Evolutionary conservation across 1,140 invertebrate species (phyloP).

Genomic region (Lethrus apterus): DNA sequence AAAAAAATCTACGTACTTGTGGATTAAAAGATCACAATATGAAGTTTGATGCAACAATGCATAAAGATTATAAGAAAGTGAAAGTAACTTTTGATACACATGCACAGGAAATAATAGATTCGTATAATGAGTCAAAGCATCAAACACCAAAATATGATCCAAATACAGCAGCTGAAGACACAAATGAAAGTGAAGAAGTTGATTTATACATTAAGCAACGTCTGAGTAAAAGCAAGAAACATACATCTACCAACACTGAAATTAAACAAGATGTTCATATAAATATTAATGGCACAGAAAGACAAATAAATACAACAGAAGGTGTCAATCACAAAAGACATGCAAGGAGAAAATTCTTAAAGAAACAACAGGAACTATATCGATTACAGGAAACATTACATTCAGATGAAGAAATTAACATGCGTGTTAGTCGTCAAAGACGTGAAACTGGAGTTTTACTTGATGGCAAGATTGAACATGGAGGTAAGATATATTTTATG

Average conservation of each 20-base stretch:
- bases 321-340: neutral
- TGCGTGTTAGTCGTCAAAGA: conserved; percentile 38
- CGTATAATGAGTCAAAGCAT: conserved; percentile 42
- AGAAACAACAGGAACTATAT: conserved; percentile 15
- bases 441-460: conserved; percentile 43
- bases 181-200: conserved; percentile 23
- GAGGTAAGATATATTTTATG: too few species aligned
- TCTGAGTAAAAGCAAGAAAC: conserved; percentile 22
- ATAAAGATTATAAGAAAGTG: conserved; percentile 54
- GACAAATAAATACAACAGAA: too few species aligned
- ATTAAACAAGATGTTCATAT: neutral
- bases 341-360: conserved; percentile 11
- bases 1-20: conserved; percentile 66
- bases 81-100: conserved; percentile 57
- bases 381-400: conserved; percentile 12
- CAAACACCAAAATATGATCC: conserved; percentile 20
- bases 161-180: conserved; percentile 24
- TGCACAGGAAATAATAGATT: conserved; percentile 27
- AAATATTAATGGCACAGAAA: neutral
- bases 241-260: conserved; percentile 4
- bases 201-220: conserved; percentile 22
- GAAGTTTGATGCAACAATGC: conserved; percentile 49
- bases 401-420: conserved; percentile 14
- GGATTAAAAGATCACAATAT: conserved; percentile 62
- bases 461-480: conserved; percentile 65